Base-by-base conservation (phyloP, 2,888 invertebrate species). In the Oscheius sp. region DNA sequence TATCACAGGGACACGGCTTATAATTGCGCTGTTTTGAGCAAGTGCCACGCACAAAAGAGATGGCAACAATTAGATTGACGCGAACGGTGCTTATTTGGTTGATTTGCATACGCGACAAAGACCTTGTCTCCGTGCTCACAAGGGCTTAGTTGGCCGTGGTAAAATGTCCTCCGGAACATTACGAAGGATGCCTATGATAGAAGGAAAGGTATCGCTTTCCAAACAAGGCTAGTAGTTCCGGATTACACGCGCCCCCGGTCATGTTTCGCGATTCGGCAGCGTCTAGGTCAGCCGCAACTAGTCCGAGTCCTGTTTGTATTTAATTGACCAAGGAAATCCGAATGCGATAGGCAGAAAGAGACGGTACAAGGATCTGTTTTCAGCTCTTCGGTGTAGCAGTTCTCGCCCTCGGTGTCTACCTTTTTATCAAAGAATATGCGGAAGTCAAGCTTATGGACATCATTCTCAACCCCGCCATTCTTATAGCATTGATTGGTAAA, bases 351-450 rank as follows among this genome's bases (percentile, higher is more conserved):
- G 11, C 47, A 10, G 2, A n/a, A 47, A 7, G 21, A n/a, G 47
- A 21, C 21, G 21, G 21, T 21, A 47, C 5, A 9, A 33, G 10
- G 53, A 5, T 9, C 7, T 32, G 33, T 68, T 86, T 88, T 75
- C 83, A 88, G 88, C 82, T 87, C 9, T 75, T 82, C 70, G 88
- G 88, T 42, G 84, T 88, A 35, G 82, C 81, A 13, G 73, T 83
- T 42, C 80, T 87, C 13, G 84, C 85, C 3, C 81, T 89, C 29
- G 89, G 89, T 65, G 80, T 89, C 57, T 89, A 89, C 74, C 78
- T 89, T 32, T 88, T 84, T 71, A 71, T 85, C 65, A 87, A 87
- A 65, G 89, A 89, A 65, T 84, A 84, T n/a, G 76, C 86, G 50
- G 80, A 84, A 63, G 82, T 89, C 21, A 85, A 86, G 76, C 76